Conservation (phyloP, 2,797 vertebrate species). For the Bryconaethiops microstoma region DNA sequence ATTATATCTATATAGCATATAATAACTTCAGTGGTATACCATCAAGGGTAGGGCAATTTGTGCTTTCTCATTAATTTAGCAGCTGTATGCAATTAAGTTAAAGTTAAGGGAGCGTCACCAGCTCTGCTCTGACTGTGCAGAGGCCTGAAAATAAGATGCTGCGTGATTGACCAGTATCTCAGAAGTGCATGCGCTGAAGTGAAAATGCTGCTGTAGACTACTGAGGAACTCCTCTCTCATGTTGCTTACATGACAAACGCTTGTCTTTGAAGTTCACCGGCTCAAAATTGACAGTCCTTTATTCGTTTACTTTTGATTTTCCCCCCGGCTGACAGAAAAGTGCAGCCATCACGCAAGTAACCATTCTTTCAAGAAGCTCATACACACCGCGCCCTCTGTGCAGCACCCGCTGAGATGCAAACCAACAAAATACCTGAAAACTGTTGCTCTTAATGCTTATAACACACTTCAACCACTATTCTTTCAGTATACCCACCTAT, state of each 20-base stretch:
- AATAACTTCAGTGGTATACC: conserved; percentile 32
- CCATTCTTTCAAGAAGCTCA: background rate
- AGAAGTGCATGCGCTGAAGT: background rate
- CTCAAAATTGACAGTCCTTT: conserved; percentile 6
- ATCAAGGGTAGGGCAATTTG: conserved; percentile 39
- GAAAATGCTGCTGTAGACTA: background rate
- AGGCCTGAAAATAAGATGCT: background rate
- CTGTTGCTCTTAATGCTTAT: conserved; percentile 3
- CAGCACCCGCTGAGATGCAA: background rate
- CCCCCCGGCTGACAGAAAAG: background rate
- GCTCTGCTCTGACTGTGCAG: background rate
- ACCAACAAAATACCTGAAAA: background rate
- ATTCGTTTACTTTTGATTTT: conserved; percentile 5
- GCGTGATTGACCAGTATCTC: background rate
- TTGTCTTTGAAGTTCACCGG: conserved; percentile 21
- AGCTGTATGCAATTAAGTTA: conserved; percentile 29
- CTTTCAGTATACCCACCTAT: background rate
- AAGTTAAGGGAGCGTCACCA: background rate
- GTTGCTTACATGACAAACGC: conserved; percentile 13
- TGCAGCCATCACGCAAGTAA: background rate
- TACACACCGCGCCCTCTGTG: background rate
- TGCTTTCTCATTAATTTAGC: conserved; percentile 49
- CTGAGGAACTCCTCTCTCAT: background rate
- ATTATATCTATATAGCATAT: conserved; percentile 39
- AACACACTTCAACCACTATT: background rate